These are phyloP conservation scores for Brotula barbata DNA, from an alignment of 2,797 vertebrate genomes.

Conservation along the genomic window DNA sequence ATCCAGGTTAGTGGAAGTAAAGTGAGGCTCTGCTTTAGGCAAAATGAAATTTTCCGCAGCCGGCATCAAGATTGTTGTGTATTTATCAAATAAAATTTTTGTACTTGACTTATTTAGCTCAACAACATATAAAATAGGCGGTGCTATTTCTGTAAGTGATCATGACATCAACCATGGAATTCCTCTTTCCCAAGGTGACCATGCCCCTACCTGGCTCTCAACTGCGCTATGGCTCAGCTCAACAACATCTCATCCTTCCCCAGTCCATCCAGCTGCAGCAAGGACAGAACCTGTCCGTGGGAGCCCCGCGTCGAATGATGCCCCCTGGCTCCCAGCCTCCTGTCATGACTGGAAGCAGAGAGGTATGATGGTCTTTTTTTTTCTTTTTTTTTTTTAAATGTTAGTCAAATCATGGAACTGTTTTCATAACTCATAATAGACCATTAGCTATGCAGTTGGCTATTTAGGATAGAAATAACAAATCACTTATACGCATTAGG, in stretches of 20 bases:
- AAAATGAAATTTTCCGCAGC: background rate
- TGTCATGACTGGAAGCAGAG: constrained; percentile 87
- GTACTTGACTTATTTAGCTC: too few species aligned
- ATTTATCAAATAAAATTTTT: background rate
- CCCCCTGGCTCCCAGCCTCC: constrained; percentile 91
- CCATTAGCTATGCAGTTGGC: background rate
- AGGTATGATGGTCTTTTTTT: constrained; percentile 78
- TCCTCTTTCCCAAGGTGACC: constrained; percentile 81
- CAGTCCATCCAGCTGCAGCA: constrained; percentile 98
- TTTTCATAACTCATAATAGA: background rate
- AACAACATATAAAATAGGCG: too few species aligned
- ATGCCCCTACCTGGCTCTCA: constrained; percentile 96
- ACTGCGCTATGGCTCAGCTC: constrained; percentile 94
- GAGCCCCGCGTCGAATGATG: constrained; percentile 90
- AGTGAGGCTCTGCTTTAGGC: background rate
- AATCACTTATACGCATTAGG: too few species aligned
- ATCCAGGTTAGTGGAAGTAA: constrained; percentile 87
- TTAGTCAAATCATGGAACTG: background rate
- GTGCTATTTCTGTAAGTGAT: background rate
- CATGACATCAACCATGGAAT: background rate
- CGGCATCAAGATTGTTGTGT: too few species aligned
- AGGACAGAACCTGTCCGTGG: constrained; percentile 93
- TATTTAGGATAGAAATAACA: too few species aligned
- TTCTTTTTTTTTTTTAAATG: background rate
- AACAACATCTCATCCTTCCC: constrained; percentile 94